These are phyloP conservation scores for Rhodeus uyekii DNA, from an alignment of 2,797 vertebrate species.

Conservation along the genomic window DNA sequence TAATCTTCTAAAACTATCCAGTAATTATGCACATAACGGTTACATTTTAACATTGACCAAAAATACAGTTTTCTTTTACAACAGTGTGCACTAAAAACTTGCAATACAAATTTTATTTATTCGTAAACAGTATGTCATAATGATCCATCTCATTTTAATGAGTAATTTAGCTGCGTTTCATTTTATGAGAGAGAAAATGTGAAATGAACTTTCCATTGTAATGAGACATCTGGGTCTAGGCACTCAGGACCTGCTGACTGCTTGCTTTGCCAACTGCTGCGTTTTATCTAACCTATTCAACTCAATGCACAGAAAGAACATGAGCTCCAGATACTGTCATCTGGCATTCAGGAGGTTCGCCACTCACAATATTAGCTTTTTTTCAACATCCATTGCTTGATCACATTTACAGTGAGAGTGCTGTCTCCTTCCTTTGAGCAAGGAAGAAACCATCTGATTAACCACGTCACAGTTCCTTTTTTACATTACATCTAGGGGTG, in stretches of 20 bases:
- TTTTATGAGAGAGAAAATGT: neutral
- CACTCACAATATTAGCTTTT: neutral
- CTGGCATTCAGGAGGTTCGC: neutral
- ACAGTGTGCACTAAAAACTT: no score
- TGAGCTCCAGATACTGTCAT: constrained; percentile 8
- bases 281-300: constrained; percentile 2
- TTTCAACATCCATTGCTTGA: constrained; percentile 23
- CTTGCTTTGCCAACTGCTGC: neutral
- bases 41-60: no score
- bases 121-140: neutral
- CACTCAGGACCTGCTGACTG: neutral
- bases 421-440: neutral
- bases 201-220: neutral
- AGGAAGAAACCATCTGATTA: neutral
- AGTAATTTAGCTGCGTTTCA: neutral
- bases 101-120: neutral
- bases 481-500: neutral
- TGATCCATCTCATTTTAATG: neutral
- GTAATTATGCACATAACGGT: no score
- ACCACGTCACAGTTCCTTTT: neutral
- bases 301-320: neutral
- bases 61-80: no score
- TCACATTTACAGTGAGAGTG: constrained; percentile 5
- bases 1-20: neutral
- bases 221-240: neutral